Conservation (phyloP, 2,113 vertebrate species). For the Upupa epops region DNA sequence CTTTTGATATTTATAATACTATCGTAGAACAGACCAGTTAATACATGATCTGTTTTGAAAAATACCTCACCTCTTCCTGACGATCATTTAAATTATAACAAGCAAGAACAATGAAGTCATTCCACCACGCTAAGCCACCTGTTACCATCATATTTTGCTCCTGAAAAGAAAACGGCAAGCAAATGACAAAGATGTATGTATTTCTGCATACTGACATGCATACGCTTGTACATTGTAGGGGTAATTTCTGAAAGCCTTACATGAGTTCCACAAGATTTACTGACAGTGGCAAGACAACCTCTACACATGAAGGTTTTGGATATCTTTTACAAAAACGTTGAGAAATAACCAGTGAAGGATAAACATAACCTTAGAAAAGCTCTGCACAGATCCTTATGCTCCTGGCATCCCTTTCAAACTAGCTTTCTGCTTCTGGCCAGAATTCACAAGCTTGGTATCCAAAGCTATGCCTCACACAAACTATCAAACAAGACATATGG, state of each 20-base stretch:
- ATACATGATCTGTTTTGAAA: neutral
- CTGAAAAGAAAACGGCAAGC: slow-evolving; percentile 69
- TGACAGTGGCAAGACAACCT: neutral
- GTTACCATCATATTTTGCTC: slow-evolving; percentile 98
- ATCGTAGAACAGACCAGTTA: neutral
- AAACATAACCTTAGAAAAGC: neutral
- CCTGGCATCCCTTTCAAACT: neutral
- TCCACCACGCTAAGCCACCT: slow-evolving; percentile 97
- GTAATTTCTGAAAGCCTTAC: neutral
- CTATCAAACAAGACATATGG: neutral
- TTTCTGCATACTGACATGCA: neutral
- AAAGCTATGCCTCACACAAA: neutral
- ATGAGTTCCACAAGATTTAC: neutral
- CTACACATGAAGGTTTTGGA: neutral
- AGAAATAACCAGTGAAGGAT: neutral
- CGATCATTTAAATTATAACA: slow-evolving; percentile 94
- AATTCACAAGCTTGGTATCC: neutral
- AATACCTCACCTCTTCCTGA: slow-evolving; percentile 88
- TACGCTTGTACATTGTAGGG: fast-evolving
- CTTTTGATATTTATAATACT: neutral
- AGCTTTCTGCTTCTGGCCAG: neutral
- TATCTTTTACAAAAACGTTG: neutral
- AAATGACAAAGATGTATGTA: neutral
- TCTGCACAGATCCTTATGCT: neutral
- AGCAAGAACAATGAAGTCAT: slow-evolving; percentile 93